Evolutionary conservation across 2,797 vertebrate species (phyloP).

Genomic region (Sebastes trivittatus): DNA sequence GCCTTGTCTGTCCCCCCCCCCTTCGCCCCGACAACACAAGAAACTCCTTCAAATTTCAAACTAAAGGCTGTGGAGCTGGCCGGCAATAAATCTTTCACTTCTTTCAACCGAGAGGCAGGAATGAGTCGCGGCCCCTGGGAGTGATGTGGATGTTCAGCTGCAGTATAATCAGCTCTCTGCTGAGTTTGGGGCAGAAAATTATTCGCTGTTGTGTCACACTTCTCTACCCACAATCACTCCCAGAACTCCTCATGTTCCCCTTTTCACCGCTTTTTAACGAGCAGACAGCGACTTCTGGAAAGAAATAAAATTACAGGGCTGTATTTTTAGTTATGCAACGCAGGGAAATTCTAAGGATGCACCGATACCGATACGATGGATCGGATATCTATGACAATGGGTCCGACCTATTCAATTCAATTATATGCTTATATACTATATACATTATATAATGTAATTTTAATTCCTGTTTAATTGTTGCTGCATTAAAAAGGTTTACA

Average conservation of each 20-base stretch:
- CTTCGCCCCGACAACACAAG: not conserved
- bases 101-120: constrained; percentile 30
- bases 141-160: constrained; percentile 32
- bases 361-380: no score
- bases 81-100: constrained; percentile 56
- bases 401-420: no score
- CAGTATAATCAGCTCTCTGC: constrained; percentile 59
- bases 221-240: not conserved
- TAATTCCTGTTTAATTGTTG: no score
- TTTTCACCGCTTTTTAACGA: constrained; percentile 17
- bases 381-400: no score
- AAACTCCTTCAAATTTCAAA: constrained; percentile 1
- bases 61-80: not conserved
- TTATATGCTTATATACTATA: no score
- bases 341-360: no score
- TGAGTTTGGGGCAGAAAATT: constrained; percentile 24
- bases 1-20: constrained; percentile 16
- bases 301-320: not conserved
- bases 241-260: not conserved
- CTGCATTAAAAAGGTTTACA: no score
- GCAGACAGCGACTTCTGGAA: not conserved
- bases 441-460: no score
- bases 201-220: constrained; percentile 8
- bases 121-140: constrained; percentile 31
- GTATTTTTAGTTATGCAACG: not conserved